Conservation (phyloP, 2,888 invertebrate species). For the Gastracanthus pulcherrimus region DNA sequence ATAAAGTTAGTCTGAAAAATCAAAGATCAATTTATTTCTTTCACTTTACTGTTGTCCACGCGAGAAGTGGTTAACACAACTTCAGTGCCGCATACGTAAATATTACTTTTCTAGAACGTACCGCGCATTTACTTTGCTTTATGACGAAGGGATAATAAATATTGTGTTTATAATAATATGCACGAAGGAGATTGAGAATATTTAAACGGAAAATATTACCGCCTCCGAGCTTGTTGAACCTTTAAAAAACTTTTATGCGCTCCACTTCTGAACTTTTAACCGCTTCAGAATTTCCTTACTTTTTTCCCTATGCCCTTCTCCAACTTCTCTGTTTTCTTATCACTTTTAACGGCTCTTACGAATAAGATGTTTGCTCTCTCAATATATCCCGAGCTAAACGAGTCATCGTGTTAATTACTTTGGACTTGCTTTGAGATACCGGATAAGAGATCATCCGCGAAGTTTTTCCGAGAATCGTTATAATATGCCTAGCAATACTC, state of each 20-base stretch:
- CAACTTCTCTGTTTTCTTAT: conserved; percentile 55
- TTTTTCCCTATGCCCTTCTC: conserved; percentile 3
- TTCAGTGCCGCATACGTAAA: too few species aligned
- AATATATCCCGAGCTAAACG: conserved; percentile 44
- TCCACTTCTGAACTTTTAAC: conserved; percentile 50
- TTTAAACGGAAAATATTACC: too few species aligned
- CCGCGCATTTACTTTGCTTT: too few species aligned
- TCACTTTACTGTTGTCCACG: too few species aligned
- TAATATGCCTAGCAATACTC: neutral
- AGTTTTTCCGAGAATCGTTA: conserved; percentile 27
- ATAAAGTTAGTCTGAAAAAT: too few species aligned
- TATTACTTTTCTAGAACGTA: too few species aligned
- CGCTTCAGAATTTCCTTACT: conserved; percentile 39
- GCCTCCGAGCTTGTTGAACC: too few species aligned
- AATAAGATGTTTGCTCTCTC: conserved; percentile 52
- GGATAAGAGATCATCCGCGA: conserved; percentile 46
- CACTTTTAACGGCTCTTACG: conserved; percentile 50
- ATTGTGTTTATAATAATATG: conserved; percentile 42
- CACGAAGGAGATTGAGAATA: conserved; percentile 28
- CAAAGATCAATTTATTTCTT: too few species aligned
- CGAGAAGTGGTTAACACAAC: too few species aligned
- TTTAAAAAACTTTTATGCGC: conserved; percentile 51
- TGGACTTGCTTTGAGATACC: conserved; percentile 36
- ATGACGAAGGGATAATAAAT: neutral
- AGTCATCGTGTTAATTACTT: conserved; percentile 55